These are phyloP conservation scores for Sphaeridia pumilis DNA, from an alignment of 2,888 invertebrate species.

Conservation along the genomic window DNA sequence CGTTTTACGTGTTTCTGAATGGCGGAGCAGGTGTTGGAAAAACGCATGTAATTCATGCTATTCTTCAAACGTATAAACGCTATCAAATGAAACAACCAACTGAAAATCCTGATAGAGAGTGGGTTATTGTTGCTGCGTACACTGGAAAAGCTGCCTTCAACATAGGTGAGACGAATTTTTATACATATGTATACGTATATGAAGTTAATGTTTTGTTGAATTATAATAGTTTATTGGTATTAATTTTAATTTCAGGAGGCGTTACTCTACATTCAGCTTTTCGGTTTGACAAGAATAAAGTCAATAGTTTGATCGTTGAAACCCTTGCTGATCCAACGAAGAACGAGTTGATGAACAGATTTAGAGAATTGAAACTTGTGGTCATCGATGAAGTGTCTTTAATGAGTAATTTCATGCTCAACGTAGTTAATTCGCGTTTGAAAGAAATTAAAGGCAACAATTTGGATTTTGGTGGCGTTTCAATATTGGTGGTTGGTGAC, in stretches of 20 bases:
- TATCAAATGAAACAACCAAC: not conserved
- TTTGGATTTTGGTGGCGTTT: constrained; percentile 6
- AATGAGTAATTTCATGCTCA: constrained; percentile 6
- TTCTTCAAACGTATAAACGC: constrained; percentile 17
- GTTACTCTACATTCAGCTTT: constrained; percentile 36
- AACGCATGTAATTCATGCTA: constrained; percentile 35
- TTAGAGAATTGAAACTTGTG: constrained; percentile 6
- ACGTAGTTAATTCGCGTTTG: constrained; percentile 12
- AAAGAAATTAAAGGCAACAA: constrained; percentile 4
- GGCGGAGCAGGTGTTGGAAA: constrained; percentile 37
- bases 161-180: constrained; percentile 31
- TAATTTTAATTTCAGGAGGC: too few relatives aligned
- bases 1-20: constrained; percentile 32
- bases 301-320: not conserved
- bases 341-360: not conserved
- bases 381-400: constrained; percentile 23
- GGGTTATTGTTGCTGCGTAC: constrained; percentile 13
- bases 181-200: constrained; percentile 36
- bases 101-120: not conserved
- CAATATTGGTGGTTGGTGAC: constrained; percentile 17
- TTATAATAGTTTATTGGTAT: too few relatives aligned
- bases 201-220: too few relatives aligned
- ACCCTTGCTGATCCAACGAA: not conserved
- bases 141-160: constrained; percentile 35
- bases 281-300: constrained; percentile 15